phyloP scores from a whole-genome alignment of 2,888 invertebrate genomes.

The Caenorhabditis becei region DNA sequence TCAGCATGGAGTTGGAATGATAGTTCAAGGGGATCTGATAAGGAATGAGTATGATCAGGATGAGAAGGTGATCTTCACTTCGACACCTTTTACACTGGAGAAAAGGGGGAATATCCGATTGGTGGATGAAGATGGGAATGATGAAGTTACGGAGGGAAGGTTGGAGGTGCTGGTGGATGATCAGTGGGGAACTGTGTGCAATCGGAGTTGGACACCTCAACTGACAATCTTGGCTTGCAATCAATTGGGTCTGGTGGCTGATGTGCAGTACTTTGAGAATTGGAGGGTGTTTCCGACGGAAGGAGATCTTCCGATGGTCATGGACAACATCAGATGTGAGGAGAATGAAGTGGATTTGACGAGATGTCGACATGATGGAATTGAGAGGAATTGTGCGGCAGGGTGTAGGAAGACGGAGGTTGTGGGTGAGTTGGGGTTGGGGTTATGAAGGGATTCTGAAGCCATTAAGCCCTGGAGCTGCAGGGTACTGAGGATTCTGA shows the following conservation, averaged over 20 bases:
- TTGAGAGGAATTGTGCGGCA: slow-evolving; percentile 86
- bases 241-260: slow-evolving; percentile 93
- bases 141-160: slow-evolving; percentile 87
- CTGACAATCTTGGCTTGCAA: slow-evolving; percentile 95
- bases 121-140: slow-evolving; percentile 79
- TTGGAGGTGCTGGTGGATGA: slow-evolving; percentile 88
- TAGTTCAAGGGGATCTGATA: slow-evolving; percentile 85
- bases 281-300: slow-evolving; percentile 78
- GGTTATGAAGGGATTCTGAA: background rate
- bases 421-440: slow-evolving; percentile 81
- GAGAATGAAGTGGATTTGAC: slow-evolving; percentile 88
- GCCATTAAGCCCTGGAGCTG: background rate
- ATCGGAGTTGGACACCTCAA: slow-evolving; percentile 93
- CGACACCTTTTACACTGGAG: slow-evolving; percentile 69
- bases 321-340: slow-evolving; percentile 91
- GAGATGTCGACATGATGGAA: slow-evolving; percentile 87
- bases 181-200: slow-evolving; percentile 97
- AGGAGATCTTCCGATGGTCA: slow-evolving; percentile 81
- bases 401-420: slow-evolving; percentile 83
- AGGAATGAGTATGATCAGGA: slow-evolving; percentile 73
- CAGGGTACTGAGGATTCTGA: background rate
- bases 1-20: slow-evolving; percentile 93
- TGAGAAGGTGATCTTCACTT: slow-evolving; percentile 76
- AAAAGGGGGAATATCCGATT: slow-evolving; percentile 73
- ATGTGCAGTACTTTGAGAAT: slow-evolving; percentile 89